Evolutionary conservation across 2,888 invertebrate species (phyloP), one percentile per base, ranked within the genome.

Genomic region (Frankliniella intonsa): DNA sequence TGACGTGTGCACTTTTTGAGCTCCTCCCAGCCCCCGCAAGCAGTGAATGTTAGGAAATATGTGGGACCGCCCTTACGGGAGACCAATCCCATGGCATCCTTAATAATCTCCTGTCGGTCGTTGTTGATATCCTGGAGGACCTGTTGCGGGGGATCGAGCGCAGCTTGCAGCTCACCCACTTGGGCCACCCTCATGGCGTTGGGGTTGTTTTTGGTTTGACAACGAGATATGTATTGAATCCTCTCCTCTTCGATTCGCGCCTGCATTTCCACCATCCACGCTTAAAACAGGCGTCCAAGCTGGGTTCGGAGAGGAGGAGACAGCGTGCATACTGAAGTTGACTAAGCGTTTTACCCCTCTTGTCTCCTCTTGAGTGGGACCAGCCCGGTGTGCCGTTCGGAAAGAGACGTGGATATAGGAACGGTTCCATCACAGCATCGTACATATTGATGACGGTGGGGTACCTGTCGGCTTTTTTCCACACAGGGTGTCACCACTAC

Each of bases 321-420:
- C 81, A 82, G 22, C 81, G 80, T 1, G 81, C 27, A 22, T 82
- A 82, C 8, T 80, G 81, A 10, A 55, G 38, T n/a, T 81, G 80
- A 9, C 82, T 76, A 14, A 83, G 25, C 50, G 81, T 81, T 3
- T 19, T 49, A 11, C 79, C 81, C 3, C 49, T 14, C 2, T 83
- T 55, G 50, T 80, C 82, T 11, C 14, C 3, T 11, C 19, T 51
- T 9, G 51, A 38, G 38, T 81, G 50, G 25, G 69, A 62, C 81
- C 82, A 83, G 14, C 83, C 82, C 12, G 50, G 50, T 19, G 17
- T 80, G 5, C 82, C 80, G 65, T 82, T 7, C 1, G 83, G 83
- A 80, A 81, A 83, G 65, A 83, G 83, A 11, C 81, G 49, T 0
- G 83, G 83, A 80, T 83, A 81, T 62, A 81, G 80, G 19, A 82